A percentile compares a stretch with the other conserved stretches of the same genome.
These are phyloP conservation scores for Cabera pusaria DNA, from an alignment of 2,888 invertebrate genomes.

Conservation along the genomic window DNA sequence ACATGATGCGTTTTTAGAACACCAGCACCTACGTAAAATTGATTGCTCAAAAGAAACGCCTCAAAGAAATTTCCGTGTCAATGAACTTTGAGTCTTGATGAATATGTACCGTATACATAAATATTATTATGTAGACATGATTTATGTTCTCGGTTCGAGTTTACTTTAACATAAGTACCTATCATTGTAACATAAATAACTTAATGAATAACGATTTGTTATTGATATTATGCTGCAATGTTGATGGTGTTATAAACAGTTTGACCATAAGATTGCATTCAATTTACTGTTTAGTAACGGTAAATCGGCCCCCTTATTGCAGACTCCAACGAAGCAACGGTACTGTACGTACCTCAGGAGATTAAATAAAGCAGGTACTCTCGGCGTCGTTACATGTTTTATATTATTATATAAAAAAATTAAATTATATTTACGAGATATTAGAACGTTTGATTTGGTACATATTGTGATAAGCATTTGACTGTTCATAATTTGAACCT, in stretches of 20 bases:
- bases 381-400: no score
- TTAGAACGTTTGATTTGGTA: no score
- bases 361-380: not conserved
- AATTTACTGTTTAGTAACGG: constrained; percentile 34
- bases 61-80: constrained; percentile 16
- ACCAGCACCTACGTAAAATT: constrained; percentile 23
- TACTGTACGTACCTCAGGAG: constrained; percentile 23
- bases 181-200: not conserved
- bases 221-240: constrained; percentile 15
- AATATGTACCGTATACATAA: no score
- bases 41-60: constrained; percentile 18
- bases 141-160: no score
- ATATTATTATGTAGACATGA: constrained; percentile 7
- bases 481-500: no score
- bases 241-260: constrained; percentile 7
- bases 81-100: constrained; percentile 14
- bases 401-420: no score
- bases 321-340: constrained; percentile 31
- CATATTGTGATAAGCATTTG: no score
- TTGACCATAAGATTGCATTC: constrained; percentile 23
- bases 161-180: no score
- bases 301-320: constrained; percentile 36
- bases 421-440: no score
- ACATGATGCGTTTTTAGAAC: constrained; percentile 41
- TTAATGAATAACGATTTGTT: constrained; percentile 8